Evolutionary conservation across 2,888 invertebrate genomes (phyloP).

Genomic region (Agonopterix heracliana): DNA sequence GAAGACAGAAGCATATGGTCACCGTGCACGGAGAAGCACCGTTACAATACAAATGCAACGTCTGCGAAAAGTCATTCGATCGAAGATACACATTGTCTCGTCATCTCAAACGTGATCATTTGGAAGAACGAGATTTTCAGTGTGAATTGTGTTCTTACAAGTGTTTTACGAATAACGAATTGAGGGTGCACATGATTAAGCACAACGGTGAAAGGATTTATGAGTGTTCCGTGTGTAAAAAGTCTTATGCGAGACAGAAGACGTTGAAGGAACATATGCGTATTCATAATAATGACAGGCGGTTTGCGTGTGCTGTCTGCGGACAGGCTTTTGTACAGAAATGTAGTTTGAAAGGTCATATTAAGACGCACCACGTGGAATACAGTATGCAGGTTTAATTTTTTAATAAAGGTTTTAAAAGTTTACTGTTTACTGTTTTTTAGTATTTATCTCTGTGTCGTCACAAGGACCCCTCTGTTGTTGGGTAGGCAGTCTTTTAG

Average conservation of each 20-base stretch:
- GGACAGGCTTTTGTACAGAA: constrained; percentile 60
- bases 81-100: constrained; percentile 42
- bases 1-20: constrained; percentile 52
- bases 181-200: constrained; percentile 22
- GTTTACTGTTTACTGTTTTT: too few relatives aligned
- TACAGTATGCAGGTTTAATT: constrained; percentile 17
- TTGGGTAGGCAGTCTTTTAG: too few relatives aligned
- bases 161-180: constrained; percentile 21
- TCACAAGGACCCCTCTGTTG: too few relatives aligned
- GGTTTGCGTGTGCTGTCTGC: constrained; percentile 53
- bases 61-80: constrained; percentile 43
- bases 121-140: constrained; percentile 43
- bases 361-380: constrained; percentile 52
- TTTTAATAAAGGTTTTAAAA: too few relatives aligned
- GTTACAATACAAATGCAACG: constrained; percentile 50
- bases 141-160: constrained; percentile 44
- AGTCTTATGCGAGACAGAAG: constrained; percentile 54
- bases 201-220: constrained; percentile 40
- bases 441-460: too few relatives aligned
- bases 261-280: constrained; percentile 57
- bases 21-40: constrained; percentile 45
- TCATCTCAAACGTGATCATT: constrained; percentile 52
- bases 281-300: constrained; percentile 56
- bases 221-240: constrained; percentile 56
- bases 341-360: constrained; percentile 57